Evolutionary conservation across 2,113 vertebrate genomes (phyloP), one percentile per base, ranked within the genome.

Genomic region (Aegypius monachus): DNA sequence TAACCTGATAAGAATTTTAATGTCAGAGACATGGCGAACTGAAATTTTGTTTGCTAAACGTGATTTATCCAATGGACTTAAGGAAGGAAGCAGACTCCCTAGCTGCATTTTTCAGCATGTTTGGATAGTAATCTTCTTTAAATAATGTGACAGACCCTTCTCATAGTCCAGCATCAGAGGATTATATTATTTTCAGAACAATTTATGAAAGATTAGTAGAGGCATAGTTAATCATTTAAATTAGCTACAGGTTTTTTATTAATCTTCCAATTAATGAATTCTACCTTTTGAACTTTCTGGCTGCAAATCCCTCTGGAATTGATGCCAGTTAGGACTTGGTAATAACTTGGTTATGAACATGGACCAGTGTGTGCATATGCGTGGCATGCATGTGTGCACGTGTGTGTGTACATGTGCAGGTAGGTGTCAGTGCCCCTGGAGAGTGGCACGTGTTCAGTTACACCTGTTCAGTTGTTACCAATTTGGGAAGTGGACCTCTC

Each of bases 261-360:
- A 95, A 95, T 87, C 81, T 86, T 96, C 61, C 92, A 43, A 93
- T 88, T 79, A 94, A 93, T 75, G 65, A 93, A 23, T 84, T 92
- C 58, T 93, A 93, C 95, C 87, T 96, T 95, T 95, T 97, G 94
- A 95, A 91, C 86, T 82, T 79, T 88, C 75, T 77, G 81, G 19
- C 68, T 94, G 63, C 27, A 88, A 82, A 91, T 95, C 84, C 47
- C 75, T 79, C 55, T 84, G 75, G 88, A 84, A 80, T 8, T 73
- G 56, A 65, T 67, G 82, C 36, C 88, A 86, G 26, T 95, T 91
- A 96, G 77, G 50, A 91, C 78, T 94, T 8, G 20, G 71, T 83
- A 92, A 62, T 88, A 86, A n/a, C 16, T 38, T 38, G 48, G 48
- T 53, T 94, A 34, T 50, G 83, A 67, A 31, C 34, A 21, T 14